These are phyloP conservation scores for Eupithecia subumbrata DNA, from an alignment of 2,888 invertebrate genomes.

Conservation along the genomic window DNA sequence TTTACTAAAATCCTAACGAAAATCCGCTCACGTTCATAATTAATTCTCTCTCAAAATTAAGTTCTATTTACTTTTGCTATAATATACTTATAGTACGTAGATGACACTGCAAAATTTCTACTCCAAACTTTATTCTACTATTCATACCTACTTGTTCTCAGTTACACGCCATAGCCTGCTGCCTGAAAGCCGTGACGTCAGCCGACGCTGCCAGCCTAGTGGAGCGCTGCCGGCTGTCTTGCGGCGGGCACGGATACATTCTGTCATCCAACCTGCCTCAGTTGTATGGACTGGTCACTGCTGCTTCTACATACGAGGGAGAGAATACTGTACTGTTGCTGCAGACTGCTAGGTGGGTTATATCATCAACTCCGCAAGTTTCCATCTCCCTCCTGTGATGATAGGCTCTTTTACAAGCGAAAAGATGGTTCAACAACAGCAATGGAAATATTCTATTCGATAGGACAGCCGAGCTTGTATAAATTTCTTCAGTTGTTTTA, in stretches of 20 bases:
- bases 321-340: conserved; percentile 97
- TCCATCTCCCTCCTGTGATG: no score
- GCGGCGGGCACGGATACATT: conserved; percentile 98
- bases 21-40: neutral
- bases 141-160: conserved; percentile 56
- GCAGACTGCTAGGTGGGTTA: conserved; percentile 90
- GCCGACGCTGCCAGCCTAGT: conserved; percentile 88
- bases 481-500: no score
- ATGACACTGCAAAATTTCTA: neutral
- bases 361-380: neutral
- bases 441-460: no score
- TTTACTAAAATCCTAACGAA: neutral
- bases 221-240: conserved; percentile 92
- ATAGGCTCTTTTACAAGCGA: no score
- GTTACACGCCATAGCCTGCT: conserved; percentile 95
- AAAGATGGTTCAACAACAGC: no score
- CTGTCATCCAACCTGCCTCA: conserved; percentile 93
- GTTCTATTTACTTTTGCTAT: neutral
- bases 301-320: conserved; percentile 97
- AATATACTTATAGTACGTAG: no score
- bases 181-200: conserved; percentile 94
- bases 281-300: conserved; percentile 91
- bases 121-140: neutral
- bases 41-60: neutral
- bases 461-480: no score